Conservation (phyloP, 2,797 vertebrate genomes). For the Pogoniulus pusillus region DNA sequence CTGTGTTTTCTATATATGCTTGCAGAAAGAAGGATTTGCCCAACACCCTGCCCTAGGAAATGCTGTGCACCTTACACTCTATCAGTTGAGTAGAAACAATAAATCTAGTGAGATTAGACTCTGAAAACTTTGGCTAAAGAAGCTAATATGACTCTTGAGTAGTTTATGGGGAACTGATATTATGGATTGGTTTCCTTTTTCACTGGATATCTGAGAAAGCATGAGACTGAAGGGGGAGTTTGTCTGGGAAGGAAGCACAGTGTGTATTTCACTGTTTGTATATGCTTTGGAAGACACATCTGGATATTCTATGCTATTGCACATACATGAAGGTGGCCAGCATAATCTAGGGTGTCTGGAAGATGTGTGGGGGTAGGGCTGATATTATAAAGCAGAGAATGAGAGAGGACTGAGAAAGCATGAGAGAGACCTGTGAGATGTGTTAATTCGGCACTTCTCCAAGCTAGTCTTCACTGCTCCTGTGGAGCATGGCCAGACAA, state of each 20-base stretch:
- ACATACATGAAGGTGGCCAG: accelerated
- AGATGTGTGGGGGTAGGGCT: neutral
- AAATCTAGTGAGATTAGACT: neutral
- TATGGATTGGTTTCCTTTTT: neutral
- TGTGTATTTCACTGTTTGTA: neutral
- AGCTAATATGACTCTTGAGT: neutral
- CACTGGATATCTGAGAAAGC: neutral
- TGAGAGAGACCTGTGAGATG: neutral
- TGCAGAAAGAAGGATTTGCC: neutral
- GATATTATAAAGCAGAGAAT: neutral
- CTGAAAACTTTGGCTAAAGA: neutral
- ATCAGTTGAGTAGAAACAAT: neutral
- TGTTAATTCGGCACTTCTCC: constrained; percentile 24
- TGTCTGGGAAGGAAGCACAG: neutral
- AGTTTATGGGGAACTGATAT: neutral
- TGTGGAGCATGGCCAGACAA: neutral
- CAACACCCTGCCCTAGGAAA: neutral
- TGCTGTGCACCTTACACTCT: neutral
- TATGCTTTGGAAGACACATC: neutral
- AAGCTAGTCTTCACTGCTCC: neutral
- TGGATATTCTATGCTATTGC: accelerated
- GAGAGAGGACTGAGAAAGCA: neutral
- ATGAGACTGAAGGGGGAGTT: accelerated
- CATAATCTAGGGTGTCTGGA: neutral
- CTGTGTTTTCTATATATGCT: neutral